Conservation (phyloP, 2,888 invertebrate genomes). For the Stenoptilia bipunctidactyla region DNA sequence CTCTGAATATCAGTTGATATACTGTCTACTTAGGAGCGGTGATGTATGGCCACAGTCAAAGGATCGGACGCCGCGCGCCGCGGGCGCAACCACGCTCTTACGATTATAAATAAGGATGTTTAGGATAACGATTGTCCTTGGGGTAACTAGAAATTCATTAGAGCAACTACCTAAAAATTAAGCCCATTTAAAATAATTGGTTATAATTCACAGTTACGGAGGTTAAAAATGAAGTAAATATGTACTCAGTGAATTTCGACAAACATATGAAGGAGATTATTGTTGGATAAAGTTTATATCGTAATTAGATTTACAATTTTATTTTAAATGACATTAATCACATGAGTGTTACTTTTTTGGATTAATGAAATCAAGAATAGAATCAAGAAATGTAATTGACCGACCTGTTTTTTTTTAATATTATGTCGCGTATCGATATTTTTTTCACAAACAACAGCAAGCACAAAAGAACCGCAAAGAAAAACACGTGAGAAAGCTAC, state of each 20-base stretch:
- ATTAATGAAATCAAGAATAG: no score
- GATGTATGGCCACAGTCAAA: conserved; percentile 64
- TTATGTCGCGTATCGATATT: no score
- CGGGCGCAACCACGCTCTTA: conserved; percentile 40
- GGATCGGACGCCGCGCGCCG: conserved; percentile 55
- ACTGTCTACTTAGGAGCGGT: conserved; percentile 67
- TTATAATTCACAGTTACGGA: no score
- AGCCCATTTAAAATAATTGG: neutral
- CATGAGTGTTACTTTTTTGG: no score
- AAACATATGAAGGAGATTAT: no score
- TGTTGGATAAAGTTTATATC: no score
- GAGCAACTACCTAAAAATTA: neutral
- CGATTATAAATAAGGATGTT: conserved; percentile 63
- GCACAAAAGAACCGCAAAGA: neutral
- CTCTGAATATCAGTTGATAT: conserved; percentile 63
- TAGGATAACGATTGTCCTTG: conserved; percentile 57
- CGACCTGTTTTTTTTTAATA: no score
- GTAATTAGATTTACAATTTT: no score
- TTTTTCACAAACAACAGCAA: neutral
- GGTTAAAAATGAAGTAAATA: no score
- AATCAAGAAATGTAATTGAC: no score
- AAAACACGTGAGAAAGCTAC: neutral
- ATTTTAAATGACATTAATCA: no score
- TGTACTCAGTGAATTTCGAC: no score
- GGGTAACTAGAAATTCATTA: conserved; percentile 19